Base-by-base conservation (phyloP, 2,797 vertebrate genomes). In the Balearica regulorum region DNA sequence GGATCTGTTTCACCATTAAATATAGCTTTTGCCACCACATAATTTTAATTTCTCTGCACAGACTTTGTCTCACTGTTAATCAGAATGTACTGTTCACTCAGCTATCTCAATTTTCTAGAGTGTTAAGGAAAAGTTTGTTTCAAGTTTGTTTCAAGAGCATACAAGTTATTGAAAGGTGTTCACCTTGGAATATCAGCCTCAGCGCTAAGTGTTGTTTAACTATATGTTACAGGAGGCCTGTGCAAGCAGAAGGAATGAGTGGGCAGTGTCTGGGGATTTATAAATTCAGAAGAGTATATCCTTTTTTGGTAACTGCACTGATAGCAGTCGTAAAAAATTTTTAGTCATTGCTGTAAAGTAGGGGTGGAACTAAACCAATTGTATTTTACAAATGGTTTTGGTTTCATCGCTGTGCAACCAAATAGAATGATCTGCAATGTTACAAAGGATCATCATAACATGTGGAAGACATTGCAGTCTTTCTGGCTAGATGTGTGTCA, bases 181-280 rank as follows among this genome's bases (percentile, higher is more conserved):
- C 87, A 93, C 81, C n/a, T 78, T 53, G 87, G 84, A 89, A 89
- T 94, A 96, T 96, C 24, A 48, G 72, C 65, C 87, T 65, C 51
- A 88, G 41, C 10, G 13, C 65, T 71, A 96, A 94, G 12, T 95
- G 87, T 49, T 97, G 35, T 93, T 90, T 94, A 93, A 91, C 37
- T 43, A 10, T 87, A 83, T 87, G 95, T 97, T 94, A 96, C 92
- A 92, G 72, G 71, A 97, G 86, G 87, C 16, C 46, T 94, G 68
- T 93, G 39, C 24, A 96, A 92, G 65, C 49, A 95, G 77, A 96
- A 96, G 41, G 20, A 89, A 84, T 53, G 54, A 89, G 61, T 48
- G 53, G 76, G 75, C 83, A 95, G 75, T 62, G 18, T 81, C 61
- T 94, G 10, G 43, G 21, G 60, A 61, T 62, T 83, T 93, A 72